A percentile compares a stretch with the other conserved stretches of the same genome.
These are phyloP conservation scores for Salvator merianae DNA, from an alignment of 2,113 vertebrate species.

Conservation along the genomic window DNA sequence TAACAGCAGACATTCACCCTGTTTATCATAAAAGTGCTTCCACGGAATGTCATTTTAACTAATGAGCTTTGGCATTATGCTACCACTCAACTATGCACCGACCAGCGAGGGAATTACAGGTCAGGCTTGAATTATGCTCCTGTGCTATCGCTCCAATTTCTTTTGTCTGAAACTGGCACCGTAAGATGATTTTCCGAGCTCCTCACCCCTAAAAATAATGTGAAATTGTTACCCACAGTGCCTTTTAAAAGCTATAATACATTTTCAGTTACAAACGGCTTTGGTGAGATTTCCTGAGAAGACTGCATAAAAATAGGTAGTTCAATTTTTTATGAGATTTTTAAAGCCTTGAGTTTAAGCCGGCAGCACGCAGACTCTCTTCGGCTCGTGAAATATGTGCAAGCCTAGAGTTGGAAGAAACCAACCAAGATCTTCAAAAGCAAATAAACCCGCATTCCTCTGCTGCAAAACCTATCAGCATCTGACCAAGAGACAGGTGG, in stretches of 20 bases:
- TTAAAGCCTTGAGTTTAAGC: conserved; percentile 41
- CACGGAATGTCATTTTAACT: conserved; percentile 23
- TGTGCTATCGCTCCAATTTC: conserved; percentile 25
- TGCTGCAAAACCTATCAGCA: conserved; percentile 21
- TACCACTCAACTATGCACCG: conserved; percentile 24
- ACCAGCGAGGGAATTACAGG: conserved; percentile 10
- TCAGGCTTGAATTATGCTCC: conserved; percentile 15
- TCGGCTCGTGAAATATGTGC: conserved; percentile 9
- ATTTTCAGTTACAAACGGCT: conserved; percentile 50
- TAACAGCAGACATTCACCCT: conserved; percentile 21
- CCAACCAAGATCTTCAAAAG: conserved; percentile 32
- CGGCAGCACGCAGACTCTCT: conserved; percentile 16
- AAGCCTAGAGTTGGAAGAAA: conserved; percentile 23
- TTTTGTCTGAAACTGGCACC: conserved; percentile 33
- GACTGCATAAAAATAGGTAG: conserved; percentile 44
- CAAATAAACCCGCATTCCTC: conserved; percentile 20
- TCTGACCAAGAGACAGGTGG: conserved; percentile 16
- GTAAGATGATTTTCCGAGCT: conserved; percentile 38
- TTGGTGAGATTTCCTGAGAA: conserved; percentile 48
- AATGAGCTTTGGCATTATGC: conserved; percentile 8
- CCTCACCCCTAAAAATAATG: conserved; percentile 21
- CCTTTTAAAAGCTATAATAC: conserved; percentile 49
- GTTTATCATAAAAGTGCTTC: conserved; percentile 13
- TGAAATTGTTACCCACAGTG: conserved; percentile 37
- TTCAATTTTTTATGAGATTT: conserved; percentile 53